phyloP scores from a whole-genome alignment of 2,113 vertebrate species.

The Anolis sagrei region DNA sequence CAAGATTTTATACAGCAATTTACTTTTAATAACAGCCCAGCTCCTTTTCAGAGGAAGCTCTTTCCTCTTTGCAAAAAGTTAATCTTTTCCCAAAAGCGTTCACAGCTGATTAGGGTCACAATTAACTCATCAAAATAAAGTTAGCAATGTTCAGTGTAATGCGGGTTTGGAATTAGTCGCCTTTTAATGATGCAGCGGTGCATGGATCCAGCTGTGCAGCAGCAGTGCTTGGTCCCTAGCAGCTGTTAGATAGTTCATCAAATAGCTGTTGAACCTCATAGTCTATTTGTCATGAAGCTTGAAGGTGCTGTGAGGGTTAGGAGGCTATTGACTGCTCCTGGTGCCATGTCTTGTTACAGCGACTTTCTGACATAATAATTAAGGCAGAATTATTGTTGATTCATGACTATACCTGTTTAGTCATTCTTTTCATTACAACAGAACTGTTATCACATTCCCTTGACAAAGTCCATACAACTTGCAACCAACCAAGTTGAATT shows the following conservation, averaged over 20 bases:
- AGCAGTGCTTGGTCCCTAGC: constrained; percentile 59
- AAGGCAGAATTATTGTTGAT: constrained; percentile 2
- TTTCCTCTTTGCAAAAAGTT: constrained; percentile 46
- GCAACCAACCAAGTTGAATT: background rate
- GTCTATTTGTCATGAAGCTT: constrained; percentile 66
- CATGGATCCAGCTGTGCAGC: constrained; percentile 70
- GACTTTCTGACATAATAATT: background rate
- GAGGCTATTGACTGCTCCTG: constrained; percentile 41
- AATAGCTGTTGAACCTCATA: constrained; percentile 68
- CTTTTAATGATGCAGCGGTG: constrained; percentile 52
- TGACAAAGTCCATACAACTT: background rate
- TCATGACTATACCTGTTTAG: constrained; percentile 20
- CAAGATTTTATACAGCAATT: constrained; percentile 36
- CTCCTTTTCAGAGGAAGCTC: constrained; percentile 58
- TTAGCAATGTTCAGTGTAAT: constrained; percentile 50
- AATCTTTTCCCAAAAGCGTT: constrained; percentile 55
- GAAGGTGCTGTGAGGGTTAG: constrained; percentile 61
- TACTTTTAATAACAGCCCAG: constrained; percentile 31
- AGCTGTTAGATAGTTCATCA: constrained; percentile 69
- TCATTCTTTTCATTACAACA: background rate
- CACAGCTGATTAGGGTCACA: constrained; percentile 60
- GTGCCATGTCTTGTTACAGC: constrained; percentile 21
- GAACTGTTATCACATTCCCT: background rate
- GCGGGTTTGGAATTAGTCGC: constrained; percentile 62
- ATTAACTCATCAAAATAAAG: constrained; percentile 63